Base-by-base conservation (phyloP, 2,797 vertebrate genomes). In the Hoplostethus mediterraneus region DNA sequence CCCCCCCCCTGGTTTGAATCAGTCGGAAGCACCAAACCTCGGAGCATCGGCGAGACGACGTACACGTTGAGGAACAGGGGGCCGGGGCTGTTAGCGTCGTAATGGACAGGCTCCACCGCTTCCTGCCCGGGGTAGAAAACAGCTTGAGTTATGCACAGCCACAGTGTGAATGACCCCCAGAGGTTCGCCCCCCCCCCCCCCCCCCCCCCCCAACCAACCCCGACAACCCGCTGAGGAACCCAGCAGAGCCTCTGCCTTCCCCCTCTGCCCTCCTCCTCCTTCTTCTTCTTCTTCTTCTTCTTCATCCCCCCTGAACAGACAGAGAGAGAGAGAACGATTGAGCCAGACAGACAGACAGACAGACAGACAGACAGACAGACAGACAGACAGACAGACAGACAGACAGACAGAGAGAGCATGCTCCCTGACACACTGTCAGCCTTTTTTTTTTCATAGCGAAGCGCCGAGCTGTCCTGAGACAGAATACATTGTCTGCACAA, bases 341-440 rank as follows among this genome's bases (percentile, higher is more conserved):
- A n/a, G n/a, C n/a, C n/a, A n/a, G n/a, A 31, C 52, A 57, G 40
- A 70, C 57, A 79, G 13, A 63, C 64, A 81, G 21, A 57, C 71
- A 64, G 36, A 21, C 16, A 64, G 4, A 55, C 36, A 25, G 54
- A 73, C 77, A 69, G 67, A 74, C 52, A 57, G 40, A 70, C 57
- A 79, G 13, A 63, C 64, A 81, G 21, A 31, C 52, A 57, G 40
- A 70, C 57, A 79, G 13, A 63, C 64, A 81, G 21, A 57, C 71
- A 64, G 36, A 21, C 16, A 64, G 4, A 55, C 36, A 25, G 54
- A 73, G 79, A 69, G 67, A 74, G 40, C 56, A 55, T 59, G 62
- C 82, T 79, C 67, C 55, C 64, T 75, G 83, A 84, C 83, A 87
- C 79, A 40, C 72, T 82, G 84, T 87, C 87, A 89, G 87, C 66